Evolutionary conservation across 2,888 invertebrate species (phyloP).

Genomic region (Deilephila porcellus): DNA sequence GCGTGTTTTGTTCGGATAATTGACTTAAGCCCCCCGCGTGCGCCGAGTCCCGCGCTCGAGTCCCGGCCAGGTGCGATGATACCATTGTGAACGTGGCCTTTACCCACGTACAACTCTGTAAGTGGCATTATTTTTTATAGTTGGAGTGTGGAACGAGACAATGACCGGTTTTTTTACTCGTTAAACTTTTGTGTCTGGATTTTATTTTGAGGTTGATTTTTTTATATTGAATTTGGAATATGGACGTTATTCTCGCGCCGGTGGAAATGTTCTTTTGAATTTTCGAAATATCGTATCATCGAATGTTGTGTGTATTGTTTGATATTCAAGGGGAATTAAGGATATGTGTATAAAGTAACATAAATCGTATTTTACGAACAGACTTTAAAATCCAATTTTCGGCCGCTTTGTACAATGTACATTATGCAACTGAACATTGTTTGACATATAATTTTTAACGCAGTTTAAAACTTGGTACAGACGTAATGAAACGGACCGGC

Average conservation of each 20-base stretch:
- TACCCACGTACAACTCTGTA: not conserved
- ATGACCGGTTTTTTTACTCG: not conserved
- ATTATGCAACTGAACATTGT: not conserved
- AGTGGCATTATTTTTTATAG: not conserved
- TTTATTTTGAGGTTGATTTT: not conserved
- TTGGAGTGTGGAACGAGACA: not conserved
- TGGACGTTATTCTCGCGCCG: not conserved
- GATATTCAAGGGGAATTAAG: too few relatives aligned
- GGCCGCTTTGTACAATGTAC: too few relatives aligned
- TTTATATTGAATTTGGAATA: not conserved
- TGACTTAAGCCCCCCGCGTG: slow-evolving; percentile 48
- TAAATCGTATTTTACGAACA: too few relatives aligned
- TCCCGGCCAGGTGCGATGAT: slow-evolving; percentile 10
- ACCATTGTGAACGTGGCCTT: slow-evolving; percentile 1
- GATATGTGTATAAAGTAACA: too few relatives aligned
- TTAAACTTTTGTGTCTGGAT: not conserved
- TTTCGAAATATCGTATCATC: not conserved
- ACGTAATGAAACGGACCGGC: not conserved
- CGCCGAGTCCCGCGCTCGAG: slow-evolving; percentile 7
- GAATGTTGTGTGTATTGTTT: too few relatives aligned
- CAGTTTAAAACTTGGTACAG: not conserved
- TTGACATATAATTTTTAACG: not conserved
- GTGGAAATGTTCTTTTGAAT: not conserved
- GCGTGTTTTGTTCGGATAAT: slow-evolving; percentile 55
- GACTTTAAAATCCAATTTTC: too few relatives aligned